A percentile compares a stretch with the other conserved stretches of the same genome.
These are phyloP conservation scores for Chionoecetes opilio DNA, from an alignment of 1,140 invertebrate species.

Conservation along the genomic window DNA sequence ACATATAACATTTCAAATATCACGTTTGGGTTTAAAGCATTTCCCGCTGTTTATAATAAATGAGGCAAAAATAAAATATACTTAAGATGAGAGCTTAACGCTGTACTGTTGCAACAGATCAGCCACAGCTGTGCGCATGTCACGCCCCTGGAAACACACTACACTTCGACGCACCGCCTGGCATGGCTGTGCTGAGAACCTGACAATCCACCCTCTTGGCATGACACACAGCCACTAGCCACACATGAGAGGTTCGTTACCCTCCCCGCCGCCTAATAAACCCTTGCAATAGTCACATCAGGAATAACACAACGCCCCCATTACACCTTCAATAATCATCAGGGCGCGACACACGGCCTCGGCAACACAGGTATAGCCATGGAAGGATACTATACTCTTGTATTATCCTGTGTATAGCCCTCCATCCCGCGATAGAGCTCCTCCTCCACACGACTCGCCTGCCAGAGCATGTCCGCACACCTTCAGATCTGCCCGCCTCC, in stretches of 20 bases:
- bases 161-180: too few relatives aligned
- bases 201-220: not conserved
- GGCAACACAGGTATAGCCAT: not conserved
- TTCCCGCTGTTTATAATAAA: too few relatives aligned
- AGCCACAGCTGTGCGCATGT: not conserved
- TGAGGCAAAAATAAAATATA: too few relatives aligned
- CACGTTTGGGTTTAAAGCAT: too few relatives aligned
- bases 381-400: not conserved
- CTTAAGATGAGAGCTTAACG: too few relatives aligned
- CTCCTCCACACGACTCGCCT: not conserved
- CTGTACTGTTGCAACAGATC: too few relatives aligned
- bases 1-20: too few relatives aligned
- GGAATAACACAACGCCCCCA: not conserved
- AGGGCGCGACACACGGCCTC: not conserved
- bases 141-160: too few relatives aligned
- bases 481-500: not conserved
- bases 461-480: too few relatives aligned
- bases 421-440: not conserved
- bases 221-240: not conserved
- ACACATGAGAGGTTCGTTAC: not conserved
- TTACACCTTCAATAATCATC: not conserved
- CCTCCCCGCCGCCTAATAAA: not conserved
- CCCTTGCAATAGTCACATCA: not conserved
- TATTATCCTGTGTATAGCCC: too few relatives aligned
- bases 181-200: too few relatives aligned